A percentile compares a stretch with the other conserved stretches of the same genome.
These are phyloP conservation scores for Festucalex cinctus DNA, from an alignment of 2,113 vertebrate genomes.

Conservation along the genomic window DNA sequence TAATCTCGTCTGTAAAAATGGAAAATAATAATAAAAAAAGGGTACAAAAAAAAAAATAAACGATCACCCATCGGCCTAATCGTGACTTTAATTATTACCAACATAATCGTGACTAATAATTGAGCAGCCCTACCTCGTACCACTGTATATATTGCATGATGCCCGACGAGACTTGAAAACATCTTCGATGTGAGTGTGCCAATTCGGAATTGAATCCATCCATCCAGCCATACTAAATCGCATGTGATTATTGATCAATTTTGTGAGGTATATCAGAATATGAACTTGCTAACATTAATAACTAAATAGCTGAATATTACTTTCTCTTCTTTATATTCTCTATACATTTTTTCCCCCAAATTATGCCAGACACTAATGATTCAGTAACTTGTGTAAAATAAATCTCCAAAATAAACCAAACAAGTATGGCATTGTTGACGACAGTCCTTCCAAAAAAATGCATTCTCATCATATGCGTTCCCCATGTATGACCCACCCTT, in stretches of 20 bases:
- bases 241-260: background rate
- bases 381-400: background rate
- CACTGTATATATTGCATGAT: too few relatives aligned
- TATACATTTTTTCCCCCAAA: background rate
- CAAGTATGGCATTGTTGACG: background rate
- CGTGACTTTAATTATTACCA: too few relatives aligned
- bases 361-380: background rate
- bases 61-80: too few relatives aligned
- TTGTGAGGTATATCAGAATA: background rate
- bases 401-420: background rate
- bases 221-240: background rate
- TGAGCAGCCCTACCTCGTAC: too few relatives aligned
- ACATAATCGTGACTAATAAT: too few relatives aligned
- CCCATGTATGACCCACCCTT: constrained; percentile 39
- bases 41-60: background rate
- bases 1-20: background rate
- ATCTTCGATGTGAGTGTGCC: background rate
- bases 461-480: constrained; percentile 9
- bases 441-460: background rate
- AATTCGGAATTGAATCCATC: background rate
- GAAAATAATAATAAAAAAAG: background rate
- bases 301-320: background rate
- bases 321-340: background rate
- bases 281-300: background rate
- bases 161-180: too few relatives aligned